Evolutionary conservation across 2,113 vertebrate species (phyloP), one percentile per base, ranked within the genome.

Genomic region (Microcebus murinus): DNA sequence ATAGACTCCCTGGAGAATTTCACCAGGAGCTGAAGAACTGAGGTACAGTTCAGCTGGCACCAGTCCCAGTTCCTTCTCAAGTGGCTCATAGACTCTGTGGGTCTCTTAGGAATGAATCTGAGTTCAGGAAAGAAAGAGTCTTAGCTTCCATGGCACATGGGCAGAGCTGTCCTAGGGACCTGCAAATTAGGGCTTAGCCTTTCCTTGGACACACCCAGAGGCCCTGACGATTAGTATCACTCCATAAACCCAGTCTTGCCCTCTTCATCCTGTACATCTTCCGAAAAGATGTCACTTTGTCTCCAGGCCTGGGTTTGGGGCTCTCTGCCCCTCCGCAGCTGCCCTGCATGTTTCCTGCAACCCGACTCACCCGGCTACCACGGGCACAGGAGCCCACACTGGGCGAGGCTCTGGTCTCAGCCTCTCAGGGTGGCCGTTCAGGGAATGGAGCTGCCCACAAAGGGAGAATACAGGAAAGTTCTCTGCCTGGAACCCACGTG

Each of bases 61-160:
- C 39, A n/a, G 34, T 17, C 50, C 21, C 8, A 39, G 80, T 14
- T 76, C 25, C 17, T 80, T 93, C 34, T 95, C 67, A 74, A 17
- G 84, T 8, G 57, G 50, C 42, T 96, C 36, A 31, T 0, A 63
- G 85, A 36, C 31, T 34, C 27, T 39, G 18, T 23, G 71, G 29
- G 31, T 77, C 68, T 91, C 34, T 45, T 50, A 61, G 95, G 91
- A 74, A 94, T 84, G 80, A 91, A 94, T 93, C 97, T 96, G 67
- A 93, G 50, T 29, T 18, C 17, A 80, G 55, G 25, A 79, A 45
- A 90, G 36, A 87, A 65, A 57, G 21, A 70, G 29, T 81, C 36
- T 81, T 92, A 15, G 20, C 39, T 91, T 91, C n/a, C 6, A 59
- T 61, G 34, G 29, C 68, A 17, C 4, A 80, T 52, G 34, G 57